Percentiles rank a stretch among this genome's conserved stretches.
phyloP scores from a whole-genome alignment of 1,140 invertebrate species.

The Aphaenogaster rudis region DNA sequence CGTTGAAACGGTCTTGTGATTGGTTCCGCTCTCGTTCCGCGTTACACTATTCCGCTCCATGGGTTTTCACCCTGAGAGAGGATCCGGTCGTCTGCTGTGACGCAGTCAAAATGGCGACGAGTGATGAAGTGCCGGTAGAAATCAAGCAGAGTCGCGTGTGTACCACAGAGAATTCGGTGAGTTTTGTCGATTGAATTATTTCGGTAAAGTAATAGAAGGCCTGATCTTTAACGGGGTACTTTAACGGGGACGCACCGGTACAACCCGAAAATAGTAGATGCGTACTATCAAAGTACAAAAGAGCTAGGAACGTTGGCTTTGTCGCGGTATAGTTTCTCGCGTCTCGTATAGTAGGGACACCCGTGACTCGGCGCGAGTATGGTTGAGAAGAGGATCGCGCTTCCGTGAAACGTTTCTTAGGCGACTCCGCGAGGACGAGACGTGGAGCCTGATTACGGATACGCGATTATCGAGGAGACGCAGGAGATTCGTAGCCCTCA shows the following conservation, averaged over 20 bases:
- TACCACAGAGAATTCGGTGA: conserved; percentile 80
- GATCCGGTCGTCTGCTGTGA: conserved; percentile 77
- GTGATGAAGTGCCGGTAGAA: conserved; percentile 84
- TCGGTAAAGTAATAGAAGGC: not conserved
- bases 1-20: too few relatives aligned
- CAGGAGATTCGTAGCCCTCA: not conserved
- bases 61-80: conserved; percentile 6
- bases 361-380: not conserved
- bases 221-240: too few relatives aligned
- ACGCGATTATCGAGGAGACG: not conserved
- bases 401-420: not conserved
- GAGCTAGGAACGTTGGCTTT: not conserved
- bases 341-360: not conserved
- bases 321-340: conserved; percentile 3
- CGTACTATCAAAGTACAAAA: not conserved
- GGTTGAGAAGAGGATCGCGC: not conserved
- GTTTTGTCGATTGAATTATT: conserved; percentile 45
- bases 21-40: too few relatives aligned
- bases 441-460: not conserved
- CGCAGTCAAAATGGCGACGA: conserved; percentile 83
- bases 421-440: not conserved
- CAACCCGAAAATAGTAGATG: not conserved
- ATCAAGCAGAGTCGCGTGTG: conserved; percentile 79
- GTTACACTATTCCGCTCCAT: too few relatives aligned
- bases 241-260: too few relatives aligned